Percentiles rank a stretch among this genome's conserved stretches.
Evolutionary conservation across 2,113 vertebrate species (phyloP).

Genomic region (Scalopus aquaticus): DNA sequence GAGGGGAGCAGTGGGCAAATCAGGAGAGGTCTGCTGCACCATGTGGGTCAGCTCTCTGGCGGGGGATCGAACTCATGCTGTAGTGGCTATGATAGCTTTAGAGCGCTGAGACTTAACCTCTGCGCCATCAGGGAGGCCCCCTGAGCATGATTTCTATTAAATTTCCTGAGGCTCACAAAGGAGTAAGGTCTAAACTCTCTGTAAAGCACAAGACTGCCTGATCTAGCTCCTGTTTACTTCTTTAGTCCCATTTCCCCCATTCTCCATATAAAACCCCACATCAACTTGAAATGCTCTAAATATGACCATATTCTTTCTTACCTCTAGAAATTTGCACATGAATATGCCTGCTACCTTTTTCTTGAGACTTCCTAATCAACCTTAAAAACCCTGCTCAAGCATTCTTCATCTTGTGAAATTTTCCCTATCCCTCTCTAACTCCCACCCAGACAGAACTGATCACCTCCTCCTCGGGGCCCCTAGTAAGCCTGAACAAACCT

Average conservation of each 20-base stretch:
- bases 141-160: neutral
- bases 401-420: neutral
- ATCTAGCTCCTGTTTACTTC: neutral
- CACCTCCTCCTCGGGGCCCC: neutral
- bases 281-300: neutral
- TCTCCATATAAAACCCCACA: neutral
- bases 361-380: neutral
- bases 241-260: neutral
- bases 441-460: neutral
- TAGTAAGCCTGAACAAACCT: neutral
- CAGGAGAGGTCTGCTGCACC: too few species aligned
- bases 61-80: too few species aligned
- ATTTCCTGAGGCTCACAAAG: neutral
- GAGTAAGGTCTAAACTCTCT: neutral
- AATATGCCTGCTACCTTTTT: neutral
- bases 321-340: neutral
- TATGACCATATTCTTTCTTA: neutral
- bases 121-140: neutral
- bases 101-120: too few species aligned
- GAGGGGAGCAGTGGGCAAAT: too few species aligned
- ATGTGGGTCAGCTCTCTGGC: too few species aligned
- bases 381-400: conserved; percentile 7
- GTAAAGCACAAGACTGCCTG: neutral
- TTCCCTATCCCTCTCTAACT: neutral
- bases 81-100: too few species aligned